phyloP scores from a whole-genome alignment of 2,888 invertebrate species.

The Sicus ferrugineus region DNA sequence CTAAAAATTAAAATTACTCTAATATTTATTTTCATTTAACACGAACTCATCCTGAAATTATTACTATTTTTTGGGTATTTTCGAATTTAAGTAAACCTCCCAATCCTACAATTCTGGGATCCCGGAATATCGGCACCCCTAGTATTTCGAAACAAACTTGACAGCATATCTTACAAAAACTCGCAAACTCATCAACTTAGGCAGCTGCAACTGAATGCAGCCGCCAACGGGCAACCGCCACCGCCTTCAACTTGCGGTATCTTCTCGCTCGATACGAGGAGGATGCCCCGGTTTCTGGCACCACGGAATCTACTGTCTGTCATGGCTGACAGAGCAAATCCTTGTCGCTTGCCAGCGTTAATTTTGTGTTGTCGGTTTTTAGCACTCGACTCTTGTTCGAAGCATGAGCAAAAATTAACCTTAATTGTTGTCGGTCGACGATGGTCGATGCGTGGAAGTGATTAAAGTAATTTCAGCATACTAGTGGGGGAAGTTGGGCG shows the following conservation, averaged over 20 bases:
- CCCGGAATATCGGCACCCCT: slow-evolving; percentile 1
- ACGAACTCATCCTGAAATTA: no score
- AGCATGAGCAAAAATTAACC: slow-evolving; percentile 13
- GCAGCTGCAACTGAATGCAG: slow-evolving; percentile 17
- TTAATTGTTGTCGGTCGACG: slow-evolving; percentile 17
- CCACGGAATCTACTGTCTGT: not conserved
- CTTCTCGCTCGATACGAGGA: not conserved
- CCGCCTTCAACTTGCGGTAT: not conserved
- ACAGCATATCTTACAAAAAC: slow-evolving; percentile 9
- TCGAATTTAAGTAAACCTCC: no score
- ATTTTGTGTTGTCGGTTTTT: not conserved
- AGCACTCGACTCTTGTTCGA: not conserved
- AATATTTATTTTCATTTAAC: no score
- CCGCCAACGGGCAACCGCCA: no score
- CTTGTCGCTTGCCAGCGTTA: not conserved
- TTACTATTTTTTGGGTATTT: no score
- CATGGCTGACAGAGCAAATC: slow-evolving; percentile 4
- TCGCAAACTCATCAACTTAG: slow-evolving; percentile 10
- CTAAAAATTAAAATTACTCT: no score
- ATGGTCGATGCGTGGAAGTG: slow-evolving; percentile 1
- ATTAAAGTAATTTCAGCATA: not conserved
- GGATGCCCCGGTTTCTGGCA: no score
- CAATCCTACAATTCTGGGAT: no score
- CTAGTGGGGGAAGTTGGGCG: not conserved
- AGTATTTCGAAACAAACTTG: slow-evolving; percentile 8